Base-by-base conservation (phyloP, 1,140 invertebrate genomes). In the Latrodectus geometricus region DNA sequence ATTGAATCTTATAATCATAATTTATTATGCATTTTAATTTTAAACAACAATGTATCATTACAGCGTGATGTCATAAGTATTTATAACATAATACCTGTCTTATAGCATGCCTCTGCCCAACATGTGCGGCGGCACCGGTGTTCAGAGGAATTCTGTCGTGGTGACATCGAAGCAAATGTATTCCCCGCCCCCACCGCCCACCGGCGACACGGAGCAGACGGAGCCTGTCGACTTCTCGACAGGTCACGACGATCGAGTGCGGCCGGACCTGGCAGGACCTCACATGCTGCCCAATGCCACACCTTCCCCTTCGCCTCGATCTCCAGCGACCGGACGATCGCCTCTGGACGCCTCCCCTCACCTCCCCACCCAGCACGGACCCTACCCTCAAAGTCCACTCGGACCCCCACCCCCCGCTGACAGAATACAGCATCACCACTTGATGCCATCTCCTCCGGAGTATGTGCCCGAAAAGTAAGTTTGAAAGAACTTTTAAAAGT, bases 211-310 rank as follows among this genome's bases (percentile, higher is more conserved):
- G 4, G 93, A 94, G 88, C 94, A 94, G 89, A 94, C 93, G 15
- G 94, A 94, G 89, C 94, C 94, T 12, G 93, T 94, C 48, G 94
- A 94, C 89, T 94, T 94, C 89, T 94, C 93, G n/a, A 94, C 93
- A 7, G 83, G 77, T 69, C 87, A 82, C 49, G 82, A 84, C 20
- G 61, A 75, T 2, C 35, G 82, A n/a, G 73, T 76, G 70, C 48
- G 76, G 35, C 82, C 54, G 49, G 81, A 70, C 23, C 14, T 68
- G 17, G 35, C 35, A 35, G 35, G 35, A 21, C 48, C 74, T 48
- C 61, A 70, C 52, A 48, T 84, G 54, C 8, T 74, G 8, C 87
- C 73, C 20, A 82, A 80, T 21, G 75, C 70, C 8, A 78, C 85
- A 21, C 81, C 81, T 17, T 84, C 81, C 15, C 73, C 81, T 9